Conservation (phyloP, 2,113 vertebrate genomes). For the Origma solitaria region DNA sequence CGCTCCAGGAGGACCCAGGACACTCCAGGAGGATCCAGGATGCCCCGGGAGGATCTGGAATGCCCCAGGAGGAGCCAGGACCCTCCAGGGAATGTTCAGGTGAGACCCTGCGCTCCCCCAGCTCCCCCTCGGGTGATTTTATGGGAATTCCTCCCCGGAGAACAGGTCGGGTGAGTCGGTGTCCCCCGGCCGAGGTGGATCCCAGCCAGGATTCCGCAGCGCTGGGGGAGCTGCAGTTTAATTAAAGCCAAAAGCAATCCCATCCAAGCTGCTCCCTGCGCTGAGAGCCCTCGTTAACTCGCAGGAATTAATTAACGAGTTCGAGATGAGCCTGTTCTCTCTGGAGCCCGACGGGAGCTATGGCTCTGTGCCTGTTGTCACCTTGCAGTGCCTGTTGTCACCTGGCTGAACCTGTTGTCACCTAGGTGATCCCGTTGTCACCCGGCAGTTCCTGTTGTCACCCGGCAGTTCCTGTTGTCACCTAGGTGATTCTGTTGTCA, state of each 20-base stretch:
- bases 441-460: too few species aligned
- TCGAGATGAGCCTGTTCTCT: not conserved
- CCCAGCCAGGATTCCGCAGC: not conserved
- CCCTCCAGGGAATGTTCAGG: not conserved
- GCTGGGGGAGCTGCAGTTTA: not conserved
- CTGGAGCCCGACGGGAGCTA: not conserved
- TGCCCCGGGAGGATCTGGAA: not conserved
- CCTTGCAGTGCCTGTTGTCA: too few species aligned
- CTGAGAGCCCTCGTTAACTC: not conserved
- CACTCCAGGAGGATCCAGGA: not conserved
- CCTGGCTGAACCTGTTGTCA: too few species aligned
- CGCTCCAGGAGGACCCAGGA: too few species aligned
- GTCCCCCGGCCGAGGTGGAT: not conserved
- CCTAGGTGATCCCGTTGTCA: too few species aligned
- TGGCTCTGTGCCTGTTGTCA: not conserved
- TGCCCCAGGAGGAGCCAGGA: not conserved
- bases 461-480: too few species aligned
- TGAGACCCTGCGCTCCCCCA: not conserved
- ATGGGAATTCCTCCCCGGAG: not conserved
- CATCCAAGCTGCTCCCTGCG: not conserved
- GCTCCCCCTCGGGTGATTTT: not conserved
- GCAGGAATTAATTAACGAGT: conserved; percentile 2
- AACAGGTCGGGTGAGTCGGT: not conserved
- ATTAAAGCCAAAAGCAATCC: conserved; percentile 20
- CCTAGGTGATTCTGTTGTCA: too few species aligned